phyloP scores from a whole-genome alignment of 2,888 invertebrate genomes.

The Venustoraphidia nigricollis region DNA sequence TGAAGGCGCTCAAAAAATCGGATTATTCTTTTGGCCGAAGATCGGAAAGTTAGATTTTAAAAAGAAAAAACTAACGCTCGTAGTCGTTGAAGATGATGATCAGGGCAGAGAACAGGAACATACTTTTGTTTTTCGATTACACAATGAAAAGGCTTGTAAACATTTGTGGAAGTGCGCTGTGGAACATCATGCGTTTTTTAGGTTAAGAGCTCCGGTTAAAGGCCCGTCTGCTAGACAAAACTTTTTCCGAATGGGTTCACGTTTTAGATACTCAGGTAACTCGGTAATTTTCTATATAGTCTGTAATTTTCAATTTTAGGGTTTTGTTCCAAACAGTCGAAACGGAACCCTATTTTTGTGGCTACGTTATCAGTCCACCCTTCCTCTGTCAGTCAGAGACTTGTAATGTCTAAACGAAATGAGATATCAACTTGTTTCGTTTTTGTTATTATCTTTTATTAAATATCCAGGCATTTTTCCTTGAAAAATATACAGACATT shows the following conservation, averaged over 20 bases:
- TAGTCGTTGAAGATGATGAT: conserved; percentile 98
- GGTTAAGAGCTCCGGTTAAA: conserved; percentile 78
- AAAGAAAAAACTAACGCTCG: conserved; percentile 89
- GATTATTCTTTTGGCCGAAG: conserved; percentile 98
- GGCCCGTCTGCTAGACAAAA: conserved; percentile 81
- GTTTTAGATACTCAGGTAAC: conserved; percentile 59
- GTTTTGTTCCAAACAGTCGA: neutral
- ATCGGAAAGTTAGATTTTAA: conserved; percentile 96
- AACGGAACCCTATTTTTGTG: no score
- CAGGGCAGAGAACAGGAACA: conserved; percentile 94
- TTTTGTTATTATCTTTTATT: no score
- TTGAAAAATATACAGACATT: no score
- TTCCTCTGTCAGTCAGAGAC: no score
- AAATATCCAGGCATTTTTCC: no score
- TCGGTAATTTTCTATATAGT: neutral
- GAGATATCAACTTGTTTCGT: no score
- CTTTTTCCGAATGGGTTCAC: conserved; percentile 96
- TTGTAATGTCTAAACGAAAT: no score
- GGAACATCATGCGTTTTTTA: conserved; percentile 98
- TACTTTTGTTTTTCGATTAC: conserved; percentile 92
- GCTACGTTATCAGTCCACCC: no score
- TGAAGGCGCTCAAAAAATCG: conserved; percentile 92
- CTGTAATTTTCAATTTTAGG: neutral
- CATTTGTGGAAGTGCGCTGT: conserved; percentile 99
- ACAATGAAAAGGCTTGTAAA: conserved; percentile 96